These are phyloP conservation scores for Enhydra lutris DNA, from an alignment of 2,113 vertebrate species.

Conservation along the genomic window DNA sequence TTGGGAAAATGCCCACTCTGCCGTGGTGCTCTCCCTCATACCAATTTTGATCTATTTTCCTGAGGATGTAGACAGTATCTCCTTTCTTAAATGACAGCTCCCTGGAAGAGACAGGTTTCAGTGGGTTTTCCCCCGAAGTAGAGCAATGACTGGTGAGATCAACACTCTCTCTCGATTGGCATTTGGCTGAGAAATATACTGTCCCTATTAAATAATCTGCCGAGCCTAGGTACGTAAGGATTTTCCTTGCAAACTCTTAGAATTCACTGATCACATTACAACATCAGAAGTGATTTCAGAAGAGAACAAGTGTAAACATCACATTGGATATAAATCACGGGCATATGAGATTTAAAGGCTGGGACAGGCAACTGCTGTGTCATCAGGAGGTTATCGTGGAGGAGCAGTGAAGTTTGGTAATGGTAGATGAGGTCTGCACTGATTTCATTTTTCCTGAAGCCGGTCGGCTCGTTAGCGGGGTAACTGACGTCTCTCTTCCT, in stretches of 20 bases:
- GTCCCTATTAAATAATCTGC: background rate
- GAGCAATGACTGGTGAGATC: background rate
- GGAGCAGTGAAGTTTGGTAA: background rate
- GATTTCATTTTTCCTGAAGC: background rate
- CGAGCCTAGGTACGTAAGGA: background rate
- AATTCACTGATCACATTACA: background rate
- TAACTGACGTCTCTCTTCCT: background rate
- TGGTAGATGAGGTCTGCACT: background rate
- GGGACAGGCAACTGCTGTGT: background rate
- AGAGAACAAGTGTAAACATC: background rate
- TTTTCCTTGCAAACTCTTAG: background rate
- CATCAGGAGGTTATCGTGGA: background rate
- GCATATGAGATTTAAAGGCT: background rate
- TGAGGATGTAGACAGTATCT: constrained; percentile 96
- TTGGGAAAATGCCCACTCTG: constrained; percentile 95
- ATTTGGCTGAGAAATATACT: constrained; percentile 26
- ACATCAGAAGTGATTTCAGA: background rate
- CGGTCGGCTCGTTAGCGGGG: background rate
- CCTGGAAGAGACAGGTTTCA: constrained; percentile 85
- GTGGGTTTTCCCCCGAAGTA: background rate
- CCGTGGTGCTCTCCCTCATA: constrained; percentile 96
- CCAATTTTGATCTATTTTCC: constrained; percentile 99
- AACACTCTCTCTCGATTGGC: background rate
- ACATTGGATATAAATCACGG: background rate
- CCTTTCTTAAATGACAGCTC: constrained; percentile 98